A percentile compares a stretch with the other conserved stretches of the same genome.
Evolutionary conservation across 2,113 vertebrate species (phyloP).

Genomic region (Oplegnathus fasciatus): DNA sequence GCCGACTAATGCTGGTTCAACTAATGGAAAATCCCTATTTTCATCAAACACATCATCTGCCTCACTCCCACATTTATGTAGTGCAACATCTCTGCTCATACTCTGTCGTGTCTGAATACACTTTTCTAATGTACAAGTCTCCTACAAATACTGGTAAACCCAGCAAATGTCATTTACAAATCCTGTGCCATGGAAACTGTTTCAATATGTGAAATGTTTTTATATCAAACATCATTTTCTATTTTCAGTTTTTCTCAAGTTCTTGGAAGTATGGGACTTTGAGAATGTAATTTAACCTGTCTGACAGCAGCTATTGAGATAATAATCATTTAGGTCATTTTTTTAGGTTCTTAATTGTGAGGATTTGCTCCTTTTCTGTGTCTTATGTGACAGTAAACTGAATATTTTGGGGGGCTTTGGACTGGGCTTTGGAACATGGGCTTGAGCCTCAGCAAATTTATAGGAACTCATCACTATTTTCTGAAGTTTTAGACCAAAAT

Average conservation of each 20-base stretch:
- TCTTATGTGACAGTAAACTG: not conserved
- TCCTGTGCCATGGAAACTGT: not conserved
- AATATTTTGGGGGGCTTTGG: not conserved
- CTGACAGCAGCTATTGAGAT: not conserved
- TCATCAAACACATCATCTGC: conserved; percentile 16
- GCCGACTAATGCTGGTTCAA: conserved; percentile 28
- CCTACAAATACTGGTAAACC: not conserved
- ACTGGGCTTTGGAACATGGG: not conserved
- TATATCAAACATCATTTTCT: not conserved
- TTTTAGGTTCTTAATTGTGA: not conserved
- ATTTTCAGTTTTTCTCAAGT: too few species aligned
- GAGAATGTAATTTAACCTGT: too few species aligned
- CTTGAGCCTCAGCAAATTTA: not conserved
- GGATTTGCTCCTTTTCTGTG: not conserved
- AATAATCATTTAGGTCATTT: not conserved
- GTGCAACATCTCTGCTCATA: not conserved
- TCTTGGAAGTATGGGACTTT: not conserved
- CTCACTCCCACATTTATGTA: not conserved
- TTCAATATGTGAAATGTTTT: not conserved
- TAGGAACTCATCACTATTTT: not conserved
- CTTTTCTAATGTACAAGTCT: not conserved
- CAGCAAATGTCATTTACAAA: not conserved
- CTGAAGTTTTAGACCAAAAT: not conserved
- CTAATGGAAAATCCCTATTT: conserved; percentile 27
- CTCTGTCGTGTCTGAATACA: not conserved